Percentiles rank a stretch among this genome's conserved stretches.
phyloP scores from a whole-genome alignment of 1,140 invertebrate genomes.

The Drosophila chauvacae region DNA sequence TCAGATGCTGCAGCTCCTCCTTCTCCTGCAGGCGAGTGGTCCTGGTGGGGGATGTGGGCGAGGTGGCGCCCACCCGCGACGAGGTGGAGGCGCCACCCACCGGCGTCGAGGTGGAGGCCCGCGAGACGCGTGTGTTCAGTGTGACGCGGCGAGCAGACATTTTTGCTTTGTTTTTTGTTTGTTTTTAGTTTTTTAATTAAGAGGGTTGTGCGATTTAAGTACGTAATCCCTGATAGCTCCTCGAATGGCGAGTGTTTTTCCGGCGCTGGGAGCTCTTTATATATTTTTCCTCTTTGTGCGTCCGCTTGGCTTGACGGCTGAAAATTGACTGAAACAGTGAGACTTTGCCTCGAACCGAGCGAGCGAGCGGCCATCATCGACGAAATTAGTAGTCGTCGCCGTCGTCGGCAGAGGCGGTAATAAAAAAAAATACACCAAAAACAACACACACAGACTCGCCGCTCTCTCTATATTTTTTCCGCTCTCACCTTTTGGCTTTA shows the following conservation, averaged over 20 bases:
- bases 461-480: slow-evolving; percentile 19
- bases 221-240: slow-evolving; percentile 37
- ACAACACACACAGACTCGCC: slow-evolving; percentile 18
- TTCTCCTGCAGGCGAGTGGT: slow-evolving; percentile 97
- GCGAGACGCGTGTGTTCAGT: slow-evolving; percentile 74
- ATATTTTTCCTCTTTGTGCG: slow-evolving; percentile 29
- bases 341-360: slow-evolving; percentile 55
- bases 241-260: slow-evolving; percentile 8
- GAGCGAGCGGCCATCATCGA: slow-evolving; percentile 74
- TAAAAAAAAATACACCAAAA: slow-evolving; percentile 49
- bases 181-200: slow-evolving; percentile 3
- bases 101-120: slow-evolving; percentile 78
- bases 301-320: slow-evolving; percentile 66
- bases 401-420: slow-evolving; percentile 28
- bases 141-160: slow-evolving; percentile 80
- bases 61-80: slow-evolving; percentile 64
- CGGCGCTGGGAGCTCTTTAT: slow-evolving; percentile 5
- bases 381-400: slow-evolving; percentile 58
- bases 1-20: slow-evolving; percentile 95
- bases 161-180: slow-evolving; percentile 27
- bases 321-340: slow-evolving; percentile 73
- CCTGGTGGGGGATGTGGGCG: slow-evolving; percentile 91
- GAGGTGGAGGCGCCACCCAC: slow-evolving; percentile 64
- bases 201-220: slow-evolving; percentile 50
- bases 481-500: slow-evolving; percentile 60